Evolutionary conservation across 2,888 invertebrate genomes (phyloP).

Genomic region (Trichacis sp.): DNA sequence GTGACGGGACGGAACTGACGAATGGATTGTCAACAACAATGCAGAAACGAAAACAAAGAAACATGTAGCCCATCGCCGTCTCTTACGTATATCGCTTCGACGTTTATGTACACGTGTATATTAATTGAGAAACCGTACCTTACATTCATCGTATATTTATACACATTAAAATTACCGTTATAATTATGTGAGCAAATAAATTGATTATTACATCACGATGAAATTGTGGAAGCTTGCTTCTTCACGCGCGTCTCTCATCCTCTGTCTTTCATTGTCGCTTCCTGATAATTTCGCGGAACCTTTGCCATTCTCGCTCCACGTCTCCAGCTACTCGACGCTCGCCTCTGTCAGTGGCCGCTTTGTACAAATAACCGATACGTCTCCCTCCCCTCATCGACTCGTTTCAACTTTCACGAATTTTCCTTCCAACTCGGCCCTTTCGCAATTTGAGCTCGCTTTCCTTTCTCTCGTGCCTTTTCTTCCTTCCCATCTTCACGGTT

Average conservation of each 20-base stretch:
- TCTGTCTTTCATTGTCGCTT: conserved; percentile 1
- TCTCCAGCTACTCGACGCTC: background rate
- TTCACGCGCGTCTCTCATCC: conserved; percentile 11
- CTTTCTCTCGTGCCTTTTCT: conserved; percentile 1
- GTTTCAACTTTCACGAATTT: background rate
- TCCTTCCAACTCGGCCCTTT: background rate
- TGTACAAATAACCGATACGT: conserved; percentile 8
- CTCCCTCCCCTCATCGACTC: background rate
- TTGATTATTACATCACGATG: conserved; percentile 60
- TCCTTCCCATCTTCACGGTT: conserved; percentile 24
- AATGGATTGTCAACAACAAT: background rate
- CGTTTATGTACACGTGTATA: conserved; percentile 7
- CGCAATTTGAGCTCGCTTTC: background rate
- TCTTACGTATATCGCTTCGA: background rate
- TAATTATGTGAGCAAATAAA: conserved; percentile 65
- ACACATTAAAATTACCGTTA: conserved; percentile 61
- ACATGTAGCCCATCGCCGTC: background rate
- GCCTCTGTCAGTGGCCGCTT: conserved; percentile 5
- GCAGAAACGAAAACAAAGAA: background rate
- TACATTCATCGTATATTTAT: conserved; percentile 52
- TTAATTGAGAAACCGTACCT: background rate
- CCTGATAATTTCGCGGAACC: background rate
- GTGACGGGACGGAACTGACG: too few species aligned
- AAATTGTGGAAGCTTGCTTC: conserved; percentile 23
- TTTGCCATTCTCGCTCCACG: background rate